Base-by-base conservation (phyloP, 2,888 invertebrate species). In the Plemyria rubiginata region DNA sequence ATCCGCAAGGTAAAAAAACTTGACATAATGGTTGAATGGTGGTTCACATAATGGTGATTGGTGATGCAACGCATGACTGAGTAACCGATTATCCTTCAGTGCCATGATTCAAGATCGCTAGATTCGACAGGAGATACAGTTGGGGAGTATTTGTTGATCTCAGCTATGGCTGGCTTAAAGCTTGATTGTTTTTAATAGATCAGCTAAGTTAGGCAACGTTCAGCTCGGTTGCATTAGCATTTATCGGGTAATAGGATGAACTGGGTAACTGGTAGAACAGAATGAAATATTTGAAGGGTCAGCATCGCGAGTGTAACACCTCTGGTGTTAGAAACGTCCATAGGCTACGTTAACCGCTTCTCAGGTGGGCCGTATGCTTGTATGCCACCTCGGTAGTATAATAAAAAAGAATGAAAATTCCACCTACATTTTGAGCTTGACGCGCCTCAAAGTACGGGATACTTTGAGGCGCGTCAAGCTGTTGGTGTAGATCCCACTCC, bases 1-100 rank as follows among this genome's bases (percentile, higher is more conserved):
- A 49, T 32, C 56, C 28, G 49, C 49, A 29, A 43, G 12, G 36
- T 11, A n/a, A 48, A 55, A 55, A 55, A 55, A 48, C 46, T 46
- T 32, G 50, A 48, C 15, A 32, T 46, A 36, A 32, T 36, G n/a
- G 32, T 13, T 22, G 13, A 36, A 9, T 36, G 11, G 16, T 16
- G 58, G 41, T 53, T 49, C 59, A 49, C 54, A 54, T 54, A 49
- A 60, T 41, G 48, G 71, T 57, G 32, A 51, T 52, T 16, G 32
- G 41, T 88, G 88, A 88, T 82, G 87, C 76, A 86, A 88, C 79
- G 80, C 75, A 76, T 81, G 82, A 77, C 76, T 79, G 80, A 84
- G 86, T 81, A 75, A 80, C 66, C 76, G 77, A 81, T 84, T 81
- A 82, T 84, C 81, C 81, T 83, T 76, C 71, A 72, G 59, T 65